Base-by-base conservation (phyloP, 2,797 vertebrate genomes). In the Sarcophilus harrisii region DNA sequence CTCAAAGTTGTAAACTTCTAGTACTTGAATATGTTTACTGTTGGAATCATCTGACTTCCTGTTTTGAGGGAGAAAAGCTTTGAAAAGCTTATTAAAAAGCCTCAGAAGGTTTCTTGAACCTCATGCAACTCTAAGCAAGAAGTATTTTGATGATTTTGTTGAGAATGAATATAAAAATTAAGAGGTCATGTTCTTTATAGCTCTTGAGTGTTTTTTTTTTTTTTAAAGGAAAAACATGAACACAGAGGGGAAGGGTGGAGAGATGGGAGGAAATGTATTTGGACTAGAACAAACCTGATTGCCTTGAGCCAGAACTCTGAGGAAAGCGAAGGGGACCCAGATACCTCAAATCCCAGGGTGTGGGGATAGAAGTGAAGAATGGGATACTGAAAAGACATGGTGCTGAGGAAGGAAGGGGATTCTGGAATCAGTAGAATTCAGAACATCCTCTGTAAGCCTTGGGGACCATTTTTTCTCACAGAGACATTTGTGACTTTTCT, bases 1-100 rank as follows among this genome's bases (percentile, higher is more conserved):
- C 55, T 57, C 49, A 90, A 90, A n/a, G 55, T 90, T 90, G 91
- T 54, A 93, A 95, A 95, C n/a, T 96, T 97, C 96, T 94, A 95
- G 94, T 59, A 66, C 55, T 96, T 90, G 52, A 59, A n/a, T 97
- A 96, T 96, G 90, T 94, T 95, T 95, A 95, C 1, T 94, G 94
- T 94, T 95, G 94, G 95, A 95, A 90, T 95, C 96, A 95, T 97
- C 94, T 95, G 97, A 96, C 91, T 81, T 96, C 95, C 90, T 97
- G 92, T 91, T 94, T 96, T 93, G 91, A 97, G 93, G 95, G 58
- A 14, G 92, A 97, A 95, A 90, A 21, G 73, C 54, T 93, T 96
- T 95, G 90, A 60, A 96, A 96, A 57, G 54, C 92, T 97, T 96
- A 95, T 95, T 89, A 73, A 58, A 97, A 96, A 98, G 93, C 94